Evolutionary conservation across 64 coral and sea anemone species (phyloP).

Genomic region (Montipora capricornis): DNA sequence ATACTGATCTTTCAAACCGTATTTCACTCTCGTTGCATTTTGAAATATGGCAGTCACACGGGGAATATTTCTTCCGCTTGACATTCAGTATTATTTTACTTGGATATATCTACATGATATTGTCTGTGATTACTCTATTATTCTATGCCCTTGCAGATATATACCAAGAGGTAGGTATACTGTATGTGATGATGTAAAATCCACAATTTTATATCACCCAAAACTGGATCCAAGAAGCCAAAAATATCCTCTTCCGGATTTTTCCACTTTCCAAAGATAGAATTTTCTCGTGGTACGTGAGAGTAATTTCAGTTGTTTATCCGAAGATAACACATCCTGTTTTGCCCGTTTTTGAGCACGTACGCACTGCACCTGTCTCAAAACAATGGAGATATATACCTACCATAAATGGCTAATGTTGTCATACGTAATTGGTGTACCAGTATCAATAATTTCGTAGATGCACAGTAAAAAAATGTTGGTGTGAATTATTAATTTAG

Average conservation of each 20-base stretch:
- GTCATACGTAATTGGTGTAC: background rate
- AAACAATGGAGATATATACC: background rate
- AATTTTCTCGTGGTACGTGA: background rate
- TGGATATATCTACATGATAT: too few relatives aligned
- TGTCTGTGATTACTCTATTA: too few relatives aligned
- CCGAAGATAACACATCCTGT: constrained; percentile 9
- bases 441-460: too few relatives aligned
- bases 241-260: background rate
- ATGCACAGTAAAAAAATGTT: too few relatives aligned
- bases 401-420: background rate
- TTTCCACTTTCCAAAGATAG: background rate
- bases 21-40: too few relatives aligned
- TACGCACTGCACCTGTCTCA: background rate
- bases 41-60: too few relatives aligned
- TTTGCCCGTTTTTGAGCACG: background rate
- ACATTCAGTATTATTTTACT: too few relatives aligned
- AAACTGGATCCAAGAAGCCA: background rate
- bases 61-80: too few relatives aligned
- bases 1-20: too few relatives aligned
- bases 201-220: background rate
- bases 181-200: background rate
- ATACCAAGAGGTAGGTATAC: too few relatives aligned
- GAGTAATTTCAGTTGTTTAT: background rate
- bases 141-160: too few relatives aligned
- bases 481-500: too few relatives aligned